Evolutionary conservation across 2,888 invertebrate genomes (phyloP), one percentile per base, ranked within the genome.

Genomic region (Lasioglossum lativentre): DNA sequence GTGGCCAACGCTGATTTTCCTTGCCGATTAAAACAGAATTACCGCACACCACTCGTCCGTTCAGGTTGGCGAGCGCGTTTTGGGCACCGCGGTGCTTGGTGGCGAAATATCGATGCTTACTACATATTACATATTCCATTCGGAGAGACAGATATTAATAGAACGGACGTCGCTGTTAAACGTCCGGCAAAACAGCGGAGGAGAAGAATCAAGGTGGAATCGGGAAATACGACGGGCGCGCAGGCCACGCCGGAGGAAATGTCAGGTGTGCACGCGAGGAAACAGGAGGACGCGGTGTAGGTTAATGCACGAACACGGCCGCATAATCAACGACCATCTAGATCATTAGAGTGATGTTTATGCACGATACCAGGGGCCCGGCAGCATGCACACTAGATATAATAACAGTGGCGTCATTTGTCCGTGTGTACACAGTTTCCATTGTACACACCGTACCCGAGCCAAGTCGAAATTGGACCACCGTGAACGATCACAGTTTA

Each of bases 311-410:
- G 80, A 82, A 76, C 84, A 76, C 78, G 40, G 71, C 79, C 70
- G 70, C 68, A 23, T 79, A 87, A 87, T 89, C 82, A 80, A 66
- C 83, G 87, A 78, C 63, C 79, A 87, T 83, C 76, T 82, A 88
- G 78, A 88, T 89, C 80, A 79, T 88, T 86, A 88, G 68, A 74
- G 78, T 14, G 87, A 82, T 83, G 81, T 85, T 85, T 77, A 86
- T 75, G 82, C 83, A 89, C 79, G 83, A 86, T 82, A 85, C 71
- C 71, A 52, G 3, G 10, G 23, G 52, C 52, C 42, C 70, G 52
- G n/a, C 68, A 78, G 78, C 87, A 74, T 47, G 83, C 87, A 56
- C 77, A 78, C 63, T 27, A 75, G 85, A 85, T 82, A 85, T 88
- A 82, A 87, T 85, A 88, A 87, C 86, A 86, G 75, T 47, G 71